Evolutionary conservation across 2,888 invertebrate genomes (phyloP).

Genomic region (Erebia aethiops): DNA sequence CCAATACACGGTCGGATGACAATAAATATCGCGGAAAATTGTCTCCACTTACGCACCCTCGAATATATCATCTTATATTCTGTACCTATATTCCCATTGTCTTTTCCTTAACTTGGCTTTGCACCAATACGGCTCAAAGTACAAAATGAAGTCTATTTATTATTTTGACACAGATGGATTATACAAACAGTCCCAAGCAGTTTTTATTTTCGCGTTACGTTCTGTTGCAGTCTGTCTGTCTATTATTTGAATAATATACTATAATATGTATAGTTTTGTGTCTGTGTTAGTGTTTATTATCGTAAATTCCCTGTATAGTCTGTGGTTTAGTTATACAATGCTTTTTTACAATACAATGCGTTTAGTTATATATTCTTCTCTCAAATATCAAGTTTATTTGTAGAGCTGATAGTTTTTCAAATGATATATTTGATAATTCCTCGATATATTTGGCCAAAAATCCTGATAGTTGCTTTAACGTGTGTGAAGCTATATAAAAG

Average conservation of each 20-base stretch:
- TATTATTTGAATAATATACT: too few relatives aligned
- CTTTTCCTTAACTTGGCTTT: slow-evolving; percentile 52
- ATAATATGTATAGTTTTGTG: too few relatives aligned
- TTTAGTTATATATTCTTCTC: too few relatives aligned
- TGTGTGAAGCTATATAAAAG: slow-evolving; percentile 27
- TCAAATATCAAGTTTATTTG: too few relatives aligned
- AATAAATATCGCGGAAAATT: slow-evolving; percentile 69
- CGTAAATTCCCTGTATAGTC: too few relatives aligned
- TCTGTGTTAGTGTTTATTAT: too few relatives aligned
- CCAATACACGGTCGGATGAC: slow-evolving; percentile 55
- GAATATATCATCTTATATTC: slow-evolving; percentile 61
- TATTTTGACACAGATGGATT: neutral
- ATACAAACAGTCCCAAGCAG: neutral
- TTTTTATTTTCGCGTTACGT: too few relatives aligned
- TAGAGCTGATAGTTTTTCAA: too few relatives aligned
- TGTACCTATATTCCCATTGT: slow-evolving; percentile 47
- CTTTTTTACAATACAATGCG: too few relatives aligned
- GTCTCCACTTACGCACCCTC: slow-evolving; percentile 56
- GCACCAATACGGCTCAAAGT: neutral
- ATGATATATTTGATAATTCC: too few relatives aligned
- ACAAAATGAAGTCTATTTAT: neutral
- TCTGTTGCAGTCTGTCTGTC: too few relatives aligned
- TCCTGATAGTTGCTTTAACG: slow-evolving; percentile 18
- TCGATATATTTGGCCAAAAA: neutral
- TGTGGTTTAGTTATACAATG: too few relatives aligned